phyloP scores from a whole-genome alignment of 2,888 invertebrate genomes.

The Crepidodera aurea region DNA sequence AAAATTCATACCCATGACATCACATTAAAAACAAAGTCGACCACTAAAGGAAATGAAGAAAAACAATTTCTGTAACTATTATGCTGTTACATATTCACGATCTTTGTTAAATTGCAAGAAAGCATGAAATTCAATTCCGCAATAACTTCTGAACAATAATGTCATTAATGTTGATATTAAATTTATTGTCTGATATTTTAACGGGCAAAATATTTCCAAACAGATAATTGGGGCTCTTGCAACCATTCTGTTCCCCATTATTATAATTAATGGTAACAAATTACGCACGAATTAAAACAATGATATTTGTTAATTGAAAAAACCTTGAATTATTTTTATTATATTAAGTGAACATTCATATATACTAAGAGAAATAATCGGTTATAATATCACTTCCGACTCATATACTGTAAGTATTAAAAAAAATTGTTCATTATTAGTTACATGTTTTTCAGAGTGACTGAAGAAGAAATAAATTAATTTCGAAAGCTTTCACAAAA shows the following conservation, averaged over 20 bases:
- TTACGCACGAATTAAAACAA: conserved; percentile 17
- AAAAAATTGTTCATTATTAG: too few relatives aligned
- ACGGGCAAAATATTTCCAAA: conserved; percentile 4
- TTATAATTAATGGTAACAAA: background rate
- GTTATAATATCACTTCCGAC: too few relatives aligned
- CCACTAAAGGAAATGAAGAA: conserved; percentile 9
- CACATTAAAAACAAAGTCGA: conserved; percentile 34
- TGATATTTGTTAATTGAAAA: conserved; percentile 8
- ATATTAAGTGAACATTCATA: too few relatives aligned
- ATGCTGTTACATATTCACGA: conserved; percentile 14
- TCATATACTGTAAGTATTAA: too few relatives aligned
- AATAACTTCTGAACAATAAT: conserved; percentile 25
- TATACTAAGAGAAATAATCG: too few relatives aligned
- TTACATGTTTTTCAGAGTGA: too few relatives aligned
- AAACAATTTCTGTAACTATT: conserved; percentile 15
- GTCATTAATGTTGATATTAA: conserved; percentile 17
- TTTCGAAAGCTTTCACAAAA: too few relatives aligned
- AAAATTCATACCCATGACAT: too few relatives aligned
- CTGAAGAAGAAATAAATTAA: too few relatives aligned
- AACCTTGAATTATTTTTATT: background rate
- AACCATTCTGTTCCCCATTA: background rate
- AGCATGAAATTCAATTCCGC: conserved; percentile 26
- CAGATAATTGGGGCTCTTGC: conserved; percentile 15
- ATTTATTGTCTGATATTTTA: conserved; percentile 17
- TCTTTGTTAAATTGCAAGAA: conserved; percentile 28